phyloP scores from a whole-genome alignment of 1,140 invertebrate genomes.

The Wiebesia pumilae region DNA sequence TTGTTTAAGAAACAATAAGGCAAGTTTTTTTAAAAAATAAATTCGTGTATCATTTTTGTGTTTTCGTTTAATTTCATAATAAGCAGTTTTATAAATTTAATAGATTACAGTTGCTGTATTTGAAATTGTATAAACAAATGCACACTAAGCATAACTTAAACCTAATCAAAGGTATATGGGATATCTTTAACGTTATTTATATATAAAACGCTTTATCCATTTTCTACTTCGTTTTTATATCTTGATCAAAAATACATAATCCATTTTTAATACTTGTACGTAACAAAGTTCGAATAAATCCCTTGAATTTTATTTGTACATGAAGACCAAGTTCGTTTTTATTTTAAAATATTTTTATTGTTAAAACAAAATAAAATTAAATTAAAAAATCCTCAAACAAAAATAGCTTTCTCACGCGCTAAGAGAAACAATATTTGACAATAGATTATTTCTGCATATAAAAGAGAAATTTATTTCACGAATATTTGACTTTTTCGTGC shows the following conservation, averaged over 20 bases:
- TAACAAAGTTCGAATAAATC: conserved; percentile 52
- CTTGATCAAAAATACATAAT: conserved; percentile 27
- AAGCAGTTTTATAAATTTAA: conserved; percentile 7
- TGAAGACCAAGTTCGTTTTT: conserved; percentile 32
- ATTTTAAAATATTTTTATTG: conserved; percentile 42
- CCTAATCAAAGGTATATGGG: conserved; percentile 39
- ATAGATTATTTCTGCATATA: conserved; percentile 24
- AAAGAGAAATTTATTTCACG: conserved; percentile 28
- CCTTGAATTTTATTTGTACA: conserved; percentile 32
- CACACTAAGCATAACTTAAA: conserved; percentile 41
- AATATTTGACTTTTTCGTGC: conserved; percentile 27
- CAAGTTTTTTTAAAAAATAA: conserved; percentile 13
- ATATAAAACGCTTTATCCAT: conserved; percentile 59
- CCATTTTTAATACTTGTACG: conserved; percentile 43
- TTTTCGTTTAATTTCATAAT: conserved; percentile 28
- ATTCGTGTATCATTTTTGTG: conserved; percentile 23
- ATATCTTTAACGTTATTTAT: conserved; percentile 56
- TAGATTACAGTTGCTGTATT: conserved; percentile 30
- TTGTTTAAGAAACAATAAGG: conserved; percentile 33
- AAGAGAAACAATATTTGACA: conserved; percentile 42
- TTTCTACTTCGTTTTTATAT: conserved; percentile 27
- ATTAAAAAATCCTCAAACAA: conserved; percentile 48
- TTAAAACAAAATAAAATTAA: conserved; percentile 47
- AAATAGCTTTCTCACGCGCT: conserved; percentile 56
- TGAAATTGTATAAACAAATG: conserved; percentile 47